phyloP scores from a whole-genome alignment of 1,140 invertebrate genomes.

The Leptinotarsa texana region DNA sequence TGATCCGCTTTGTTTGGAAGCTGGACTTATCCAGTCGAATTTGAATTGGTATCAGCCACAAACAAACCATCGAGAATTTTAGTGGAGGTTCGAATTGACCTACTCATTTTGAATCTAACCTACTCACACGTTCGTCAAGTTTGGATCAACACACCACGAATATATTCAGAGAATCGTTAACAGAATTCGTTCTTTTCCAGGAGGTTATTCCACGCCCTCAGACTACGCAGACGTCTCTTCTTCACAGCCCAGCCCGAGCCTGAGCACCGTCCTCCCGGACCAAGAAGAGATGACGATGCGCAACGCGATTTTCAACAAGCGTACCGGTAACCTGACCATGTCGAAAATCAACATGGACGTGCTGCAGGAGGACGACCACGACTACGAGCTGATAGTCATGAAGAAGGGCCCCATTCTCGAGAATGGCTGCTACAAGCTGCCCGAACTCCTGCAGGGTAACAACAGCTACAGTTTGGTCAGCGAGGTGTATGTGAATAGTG shows the following conservation, averaged over 20 bases:
- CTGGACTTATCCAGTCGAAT: too few relatives aligned
- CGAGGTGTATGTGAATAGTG: constrained; percentile 78
- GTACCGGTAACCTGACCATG: constrained; percentile 64
- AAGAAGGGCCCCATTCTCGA: constrained; percentile 58
- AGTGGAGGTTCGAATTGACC: too few relatives aligned
- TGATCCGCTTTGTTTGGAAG: too few relatives aligned
- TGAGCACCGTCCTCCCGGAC: constrained; percentile 71
- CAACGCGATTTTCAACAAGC: constrained; percentile 68
- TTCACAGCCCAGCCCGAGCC: constrained; percentile 69
- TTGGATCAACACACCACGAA: too few relatives aligned
- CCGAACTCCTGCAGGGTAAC: constrained; percentile 57
- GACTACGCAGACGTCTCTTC: constrained; percentile 67
- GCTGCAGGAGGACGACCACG: constrained; percentile 50
- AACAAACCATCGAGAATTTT: too few relatives aligned
- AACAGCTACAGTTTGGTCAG: constrained; percentile 71
- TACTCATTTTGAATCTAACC: too few relatives aligned
- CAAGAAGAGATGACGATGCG: constrained; percentile 78
- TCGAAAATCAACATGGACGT: constrained; percentile 57
- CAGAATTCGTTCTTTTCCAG: constrained; percentile 50
- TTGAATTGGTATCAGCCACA: too few relatives aligned
- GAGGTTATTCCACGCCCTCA: constrained; percentile 63
- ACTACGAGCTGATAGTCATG: constrained; percentile 58
- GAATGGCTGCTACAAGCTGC: constrained; percentile 55
- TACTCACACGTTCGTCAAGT: too few relatives aligned
- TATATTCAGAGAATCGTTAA: constrained; percentile 26